A percentile compares a stretch with the other conserved stretches of the same genome.
Evolutionary conservation across 1,140 invertebrate genomes (phyloP).

Genomic region (Bombus picipes): DNA sequence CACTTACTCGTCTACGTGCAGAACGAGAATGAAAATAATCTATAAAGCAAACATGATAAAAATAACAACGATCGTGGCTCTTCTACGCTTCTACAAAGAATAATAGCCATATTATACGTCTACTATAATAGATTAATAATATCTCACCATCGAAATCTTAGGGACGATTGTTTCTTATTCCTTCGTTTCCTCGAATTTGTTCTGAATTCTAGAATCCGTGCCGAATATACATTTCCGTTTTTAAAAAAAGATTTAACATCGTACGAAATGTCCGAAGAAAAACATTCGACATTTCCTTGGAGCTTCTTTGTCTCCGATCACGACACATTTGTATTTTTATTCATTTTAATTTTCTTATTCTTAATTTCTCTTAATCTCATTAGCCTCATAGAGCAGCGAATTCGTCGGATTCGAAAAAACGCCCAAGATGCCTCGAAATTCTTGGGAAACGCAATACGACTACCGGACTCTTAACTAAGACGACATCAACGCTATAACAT

Average conservation of each 20-base stretch:
- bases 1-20: constrained; percentile 4
- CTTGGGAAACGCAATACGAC: constrained; percentile 9
- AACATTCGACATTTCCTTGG: background rate
- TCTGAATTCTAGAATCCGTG: background rate
- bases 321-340: no score
- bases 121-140: constrained; percentile 22
- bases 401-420: constrained; percentile 14
- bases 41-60: constrained; percentile 11
- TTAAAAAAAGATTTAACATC: background rate
- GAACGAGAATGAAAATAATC: constrained; percentile 4
- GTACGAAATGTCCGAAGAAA: background rate
- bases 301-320: background rate
- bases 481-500: constrained; percentile 22
- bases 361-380: background rate
- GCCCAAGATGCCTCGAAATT: background rate
- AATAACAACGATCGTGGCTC: constrained; percentile 17
- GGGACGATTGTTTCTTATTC: background rate
- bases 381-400: constrained; percentile 16
- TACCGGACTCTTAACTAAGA: constrained; percentile 7
- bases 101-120: constrained; percentile 16
- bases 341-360: background rate
- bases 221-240: background rate
- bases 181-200: background rate
- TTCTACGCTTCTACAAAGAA: constrained; percentile 22
- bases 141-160: background rate